A percentile compares a stretch with the other conserved stretches of the same genome.
These are phyloP conservation scores for Stenchaetothrips biformis DNA, from an alignment of 2,888 invertebrate genomes.

Conservation along the genomic window DNA sequence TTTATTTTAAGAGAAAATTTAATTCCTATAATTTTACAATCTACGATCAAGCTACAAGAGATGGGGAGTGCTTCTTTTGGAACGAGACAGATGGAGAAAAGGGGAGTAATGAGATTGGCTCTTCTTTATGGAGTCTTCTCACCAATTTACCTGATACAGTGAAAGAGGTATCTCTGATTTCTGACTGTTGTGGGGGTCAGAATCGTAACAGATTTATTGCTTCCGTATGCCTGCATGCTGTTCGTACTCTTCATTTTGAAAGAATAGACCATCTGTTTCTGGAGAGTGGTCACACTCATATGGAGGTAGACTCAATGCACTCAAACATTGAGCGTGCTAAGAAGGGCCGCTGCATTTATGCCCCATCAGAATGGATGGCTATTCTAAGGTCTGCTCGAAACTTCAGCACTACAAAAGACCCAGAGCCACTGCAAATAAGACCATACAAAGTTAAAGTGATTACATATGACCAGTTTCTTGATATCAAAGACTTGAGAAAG, in stretches of 20 bases:
- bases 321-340: constrained; percentile 38
- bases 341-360: constrained; percentile 36
- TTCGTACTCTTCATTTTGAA: constrained; percentile 35
- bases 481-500: constrained; percentile 33
- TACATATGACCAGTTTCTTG: constrained; percentile 34
- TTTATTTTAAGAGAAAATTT: constrained; percentile 40
- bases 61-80: constrained; percentile 32
- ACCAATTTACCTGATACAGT: constrained; percentile 32
- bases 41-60: constrained; percentile 31
- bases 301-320: constrained; percentile 40
- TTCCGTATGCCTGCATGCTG: constrained; percentile 36
- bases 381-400: constrained; percentile 36
- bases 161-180: constrained; percentile 35
- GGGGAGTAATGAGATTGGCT: constrained; percentile 35
- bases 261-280: constrained; percentile 38
- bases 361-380: constrained; percentile 37
- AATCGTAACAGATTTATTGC: constrained; percentile 37
- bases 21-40: constrained; percentile 35
- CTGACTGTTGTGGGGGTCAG: constrained; percentile 38
- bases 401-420: constrained; percentile 35
- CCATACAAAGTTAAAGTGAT: constrained; percentile 35
- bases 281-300: too few species aligned
- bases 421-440: background rate
- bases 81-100: constrained; percentile 34
- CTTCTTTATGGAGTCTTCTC: constrained; percentile 32